Conservation (phyloP, 2,797 vertebrate species). For the Anguilla obscura region DNA sequence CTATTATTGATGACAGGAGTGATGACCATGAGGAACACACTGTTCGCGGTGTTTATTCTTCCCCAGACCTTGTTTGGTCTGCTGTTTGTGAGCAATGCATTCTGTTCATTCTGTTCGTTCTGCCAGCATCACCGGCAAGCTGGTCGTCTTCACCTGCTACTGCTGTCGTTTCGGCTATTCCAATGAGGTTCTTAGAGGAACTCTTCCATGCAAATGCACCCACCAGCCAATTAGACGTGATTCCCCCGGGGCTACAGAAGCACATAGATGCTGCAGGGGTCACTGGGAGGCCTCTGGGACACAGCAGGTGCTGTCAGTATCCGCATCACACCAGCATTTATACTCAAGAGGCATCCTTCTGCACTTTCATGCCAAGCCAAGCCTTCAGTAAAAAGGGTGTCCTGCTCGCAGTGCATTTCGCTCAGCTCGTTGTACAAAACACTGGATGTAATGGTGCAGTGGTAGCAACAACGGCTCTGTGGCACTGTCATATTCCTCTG, state of each 20-base stretch:
- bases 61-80: not conserved
- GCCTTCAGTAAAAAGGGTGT: not conserved
- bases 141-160: not conserved
- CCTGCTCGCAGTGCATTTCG: not conserved
- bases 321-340: slow-evolving; percentile 15
- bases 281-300: not conserved
- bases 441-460: not conserved
- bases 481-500: not conserved
- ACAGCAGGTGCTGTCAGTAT: slow-evolving; percentile 8
- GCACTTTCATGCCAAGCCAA: slow-evolving; percentile 18
- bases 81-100: not conserved
- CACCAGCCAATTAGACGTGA: not conserved
- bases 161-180: not conserved
- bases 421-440: not conserved
- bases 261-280: slow-evolving; percentile 9
- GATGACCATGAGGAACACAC: not conserved
- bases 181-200: not conserved
- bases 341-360: slow-evolving; percentile 19
- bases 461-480: not conserved
- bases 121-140: not conserved
- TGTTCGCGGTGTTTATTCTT: not conserved
- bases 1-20: not conserved
- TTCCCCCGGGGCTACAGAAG: slow-evolving; percentile 11
- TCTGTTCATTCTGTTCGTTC: not conserved
- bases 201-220: not conserved